Conservation (phyloP, 2,113 vertebrate species). For the Hypomesus transpacificus region DNA sequence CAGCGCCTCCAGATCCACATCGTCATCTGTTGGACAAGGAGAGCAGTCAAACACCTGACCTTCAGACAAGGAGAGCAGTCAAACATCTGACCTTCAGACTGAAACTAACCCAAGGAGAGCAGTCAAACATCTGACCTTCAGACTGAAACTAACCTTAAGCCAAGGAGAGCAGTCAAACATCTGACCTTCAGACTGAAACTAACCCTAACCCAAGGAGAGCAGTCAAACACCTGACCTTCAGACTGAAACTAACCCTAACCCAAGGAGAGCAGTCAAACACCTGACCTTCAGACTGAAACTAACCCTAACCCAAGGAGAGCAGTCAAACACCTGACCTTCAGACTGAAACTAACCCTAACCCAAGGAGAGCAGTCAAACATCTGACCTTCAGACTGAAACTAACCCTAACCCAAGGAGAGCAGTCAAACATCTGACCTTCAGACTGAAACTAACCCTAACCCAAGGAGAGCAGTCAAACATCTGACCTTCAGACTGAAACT, state of each 20-base stretch:
- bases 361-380: background rate
- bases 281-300: too few relatives aligned
- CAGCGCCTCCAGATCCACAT: constrained; percentile 88
- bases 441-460: too few relatives aligned
- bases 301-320: too few relatives aligned
- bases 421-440: background rate
- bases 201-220: too few relatives aligned
- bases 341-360: too few relatives aligned
- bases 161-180: background rate
- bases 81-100: background rate
- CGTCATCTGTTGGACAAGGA: constrained; percentile 78
- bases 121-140: background rate
- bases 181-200: too few relatives aligned
- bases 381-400: too few relatives aligned
- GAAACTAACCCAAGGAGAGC: too few relatives aligned
- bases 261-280: background rate
- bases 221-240: background rate
- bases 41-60: background rate
- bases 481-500: too few relatives aligned
- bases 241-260: too few relatives aligned
- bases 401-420: too few relatives aligned
- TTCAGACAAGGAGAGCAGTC: background rate
- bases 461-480: background rate
- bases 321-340: background rate
- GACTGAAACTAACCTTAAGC: background rate